These are phyloP conservation scores for Campoplex nolae DNA, from an alignment of 2,888 invertebrate genomes.

Conservation along the genomic window DNA sequence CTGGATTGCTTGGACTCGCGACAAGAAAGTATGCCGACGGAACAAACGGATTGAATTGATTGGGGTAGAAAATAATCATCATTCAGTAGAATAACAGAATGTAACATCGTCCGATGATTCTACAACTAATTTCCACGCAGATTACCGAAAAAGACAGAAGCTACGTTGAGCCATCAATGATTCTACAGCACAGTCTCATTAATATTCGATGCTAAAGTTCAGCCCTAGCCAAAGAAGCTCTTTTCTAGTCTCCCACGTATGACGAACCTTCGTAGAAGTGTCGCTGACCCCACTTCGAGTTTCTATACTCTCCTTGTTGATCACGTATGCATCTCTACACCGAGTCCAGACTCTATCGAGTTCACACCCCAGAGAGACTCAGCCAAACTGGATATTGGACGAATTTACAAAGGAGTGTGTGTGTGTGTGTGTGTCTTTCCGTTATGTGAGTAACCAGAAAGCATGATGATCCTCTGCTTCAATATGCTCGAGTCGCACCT, in stretches of 20 bases:
- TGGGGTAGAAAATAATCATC: background rate
- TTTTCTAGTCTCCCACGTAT: background rate
- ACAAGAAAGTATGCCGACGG: background rate
- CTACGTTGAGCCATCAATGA: background rate
- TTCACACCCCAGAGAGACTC: slow-evolving; percentile 40
- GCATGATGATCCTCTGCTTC: slow-evolving; percentile 43
- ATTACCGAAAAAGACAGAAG: background rate
- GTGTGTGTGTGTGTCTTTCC: slow-evolving; percentile 19
- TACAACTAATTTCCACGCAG: background rate
- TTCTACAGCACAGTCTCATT: background rate
- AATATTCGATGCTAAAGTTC: background rate
- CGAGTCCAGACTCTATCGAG: slow-evolving; percentile 15
- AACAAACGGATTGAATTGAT: slow-evolving; percentile 4
- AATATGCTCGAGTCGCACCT: slow-evolving; percentile 25
- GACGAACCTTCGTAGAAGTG: slow-evolving; percentile 19
- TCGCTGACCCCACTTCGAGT: slow-evolving; percentile 20
- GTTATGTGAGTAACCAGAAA: slow-evolving; percentile 30
- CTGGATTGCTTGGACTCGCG: background rate
- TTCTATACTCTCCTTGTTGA: background rate
- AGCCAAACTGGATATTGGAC: slow-evolving; percentile 54
- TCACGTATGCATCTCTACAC: slow-evolving; percentile 27
- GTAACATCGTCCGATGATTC: background rate
- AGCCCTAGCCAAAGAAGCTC: background rate
- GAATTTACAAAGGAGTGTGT: slow-evolving; percentile 25
- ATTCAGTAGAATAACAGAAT: background rate